Evolutionary conservation across 2,888 invertebrate species (phyloP), one percentile per base, ranked within the genome.

Genomic region (Stenoptilia bipunctidactyla): DNA sequence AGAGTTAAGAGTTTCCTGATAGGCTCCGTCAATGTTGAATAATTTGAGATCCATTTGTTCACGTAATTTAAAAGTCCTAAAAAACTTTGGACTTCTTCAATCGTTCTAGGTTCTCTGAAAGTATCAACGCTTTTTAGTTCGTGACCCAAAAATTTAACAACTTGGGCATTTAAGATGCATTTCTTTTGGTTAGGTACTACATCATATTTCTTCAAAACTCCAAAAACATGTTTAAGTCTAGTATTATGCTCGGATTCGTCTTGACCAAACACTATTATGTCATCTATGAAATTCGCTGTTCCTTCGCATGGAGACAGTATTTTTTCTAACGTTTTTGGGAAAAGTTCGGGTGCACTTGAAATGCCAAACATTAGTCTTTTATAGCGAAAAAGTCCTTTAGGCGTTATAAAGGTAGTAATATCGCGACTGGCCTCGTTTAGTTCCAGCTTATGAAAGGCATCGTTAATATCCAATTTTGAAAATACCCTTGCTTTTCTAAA

Each of bases 61-160:
- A 51, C 36, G 38, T 39, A 58, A 36, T 55, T 58, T 1, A 55
- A 40, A 1, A 58, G 15, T 0, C 56, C 56, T 1, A 57, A 15
- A 39, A 58, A 57, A 15, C 58, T 60, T 40, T 54, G 54, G 0
- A 56, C 2, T 37, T 57, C 56, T 10, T 40, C 50, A 3, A 54
- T 40, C 0, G 42, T 47, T 9, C 4, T 40, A 0, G 53, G 55
- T 1, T 15, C 15, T 34, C 51, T 30, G 37, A 53, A 53, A 15
- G 30, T 10, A 12, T 40, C 10, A 4, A 52, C 45, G 6, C 37
- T 34, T 10, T 38, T 12, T 0, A 53, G 13, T 25, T 47, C 39
- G 44, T 53, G 51, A 0, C 53, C 49, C 2, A 53, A 25, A 30
- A 50, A 51, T 1, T 49, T 2, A 0, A 50, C 34, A 9, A 14